Conservation (phyloP, 1,140 invertebrate species). For the Geopemphigus sp. region DNA sequence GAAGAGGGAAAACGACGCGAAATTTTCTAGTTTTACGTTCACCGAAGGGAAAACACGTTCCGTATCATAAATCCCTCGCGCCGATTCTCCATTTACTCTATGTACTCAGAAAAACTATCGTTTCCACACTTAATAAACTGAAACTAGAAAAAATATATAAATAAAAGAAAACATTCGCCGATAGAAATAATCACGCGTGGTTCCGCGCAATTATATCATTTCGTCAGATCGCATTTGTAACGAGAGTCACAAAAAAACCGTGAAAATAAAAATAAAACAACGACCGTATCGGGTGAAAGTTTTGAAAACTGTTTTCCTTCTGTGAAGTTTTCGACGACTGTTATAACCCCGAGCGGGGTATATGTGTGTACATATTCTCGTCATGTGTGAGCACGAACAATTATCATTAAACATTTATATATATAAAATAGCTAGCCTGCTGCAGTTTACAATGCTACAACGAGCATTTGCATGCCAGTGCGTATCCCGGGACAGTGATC, state of each 20-base stretch:
- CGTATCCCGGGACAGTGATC: slow-evolving; percentile 5
- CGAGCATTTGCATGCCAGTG: not conserved
- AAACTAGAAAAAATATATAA: not conserved
- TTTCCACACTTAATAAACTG: not conserved
- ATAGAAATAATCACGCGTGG: too few species aligned
- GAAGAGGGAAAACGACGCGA: not conserved
- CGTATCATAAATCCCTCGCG: too few species aligned
- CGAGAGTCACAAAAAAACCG: too few species aligned
- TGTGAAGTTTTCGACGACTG: not conserved
- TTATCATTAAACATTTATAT: slow-evolving; percentile 39
- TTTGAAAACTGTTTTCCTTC: not conserved
- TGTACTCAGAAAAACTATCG: not conserved
- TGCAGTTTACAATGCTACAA: slow-evolving; percentile 5
- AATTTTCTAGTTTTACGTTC: not conserved
- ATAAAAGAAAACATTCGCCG: not conserved
- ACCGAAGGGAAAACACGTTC: too few species aligned
- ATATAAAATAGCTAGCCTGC: too few species aligned
- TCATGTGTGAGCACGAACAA: slow-evolving; percentile 5
- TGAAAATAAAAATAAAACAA: not conserved
- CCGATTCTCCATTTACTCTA: too few species aligned
- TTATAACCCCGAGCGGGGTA: too few species aligned
- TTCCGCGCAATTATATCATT: not conserved
- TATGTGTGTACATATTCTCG: too few species aligned
- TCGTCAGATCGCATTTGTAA: not conserved
- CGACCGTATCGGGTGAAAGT: slow-evolving; percentile 24